Base-by-base conservation (phyloP, 2,797 vertebrate species). In the Synaphobranchus kaupii region DNA sequence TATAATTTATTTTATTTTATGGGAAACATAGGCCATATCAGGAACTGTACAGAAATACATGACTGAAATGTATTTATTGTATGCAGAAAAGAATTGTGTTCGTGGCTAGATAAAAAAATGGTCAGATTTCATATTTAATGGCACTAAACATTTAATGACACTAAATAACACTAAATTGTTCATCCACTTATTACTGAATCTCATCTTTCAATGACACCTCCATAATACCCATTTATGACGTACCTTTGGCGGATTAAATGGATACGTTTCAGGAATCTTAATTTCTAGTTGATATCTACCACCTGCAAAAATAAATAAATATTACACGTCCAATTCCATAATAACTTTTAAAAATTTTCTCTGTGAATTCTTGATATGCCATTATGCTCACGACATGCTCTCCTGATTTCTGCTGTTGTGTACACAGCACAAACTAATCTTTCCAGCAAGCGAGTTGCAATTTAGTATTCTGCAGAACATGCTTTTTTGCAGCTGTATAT, bases 181-280 rank as follows among this genome's bases (percentile, higher is more conserved):
- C 25, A n/a, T 66, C 5, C 60, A 66, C 5, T 28, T 66, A n/a
- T 8, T n/a, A 22, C 22, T 2, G 34, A 71, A 71, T 71, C 25
- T 13, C 25, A 28, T 28, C 63, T 68, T 68, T 68, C n/a, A 28
- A 13, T n/a, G 22, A 28, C 63, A n/a, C 63, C 63, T 68, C 6
- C 9, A 28, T 10, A 68, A 68, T 9, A 68, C 4, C 1, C 25
- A 68, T 68, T 9, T 7, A 60, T 63, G 0, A 86, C 13, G 44
- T 98, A 99, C 98, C 98, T 99, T 99, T 90, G 98, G 98, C 7
- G 98, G 98, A 93, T 99, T 99, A 95, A 99, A 99, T 0, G 98
- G 98, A 95, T 99, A 99, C 20, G 98, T 99, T 96, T 99, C 98
- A 92, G 98, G 98, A 92, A 99, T 99, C 97, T 99, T 99, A 91